These are phyloP conservation scores for Catharus minimus DNA, from an alignment of 2,113 vertebrate species.

Conservation along the genomic window DNA sequence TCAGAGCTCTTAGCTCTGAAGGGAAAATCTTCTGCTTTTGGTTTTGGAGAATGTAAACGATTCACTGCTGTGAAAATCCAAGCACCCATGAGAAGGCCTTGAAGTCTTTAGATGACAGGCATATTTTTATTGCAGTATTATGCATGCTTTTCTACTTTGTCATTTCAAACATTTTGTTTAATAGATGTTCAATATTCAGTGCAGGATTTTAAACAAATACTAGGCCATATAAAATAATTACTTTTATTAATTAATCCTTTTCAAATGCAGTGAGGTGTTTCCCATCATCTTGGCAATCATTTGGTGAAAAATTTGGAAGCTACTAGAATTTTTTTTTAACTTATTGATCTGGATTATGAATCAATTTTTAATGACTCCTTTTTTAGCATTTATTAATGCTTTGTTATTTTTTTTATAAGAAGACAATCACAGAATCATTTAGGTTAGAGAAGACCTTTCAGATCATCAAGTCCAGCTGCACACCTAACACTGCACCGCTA, in stretches of 20 bases:
- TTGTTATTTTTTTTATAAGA: not conserved
- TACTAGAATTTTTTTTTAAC: not conserved
- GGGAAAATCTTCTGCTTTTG: not conserved
- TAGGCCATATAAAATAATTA: not conserved
- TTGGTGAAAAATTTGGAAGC: not conserved
- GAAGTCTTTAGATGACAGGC: not conserved
- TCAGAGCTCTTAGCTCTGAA: rapidly evolving
- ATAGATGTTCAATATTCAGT: not conserved
- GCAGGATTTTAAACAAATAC: not conserved
- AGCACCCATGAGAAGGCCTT: not conserved
- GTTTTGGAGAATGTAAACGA: not conserved
- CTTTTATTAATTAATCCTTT: not conserved
- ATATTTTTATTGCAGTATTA: not conserved
- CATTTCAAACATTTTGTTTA: not conserved
- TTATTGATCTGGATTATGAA: not conserved
- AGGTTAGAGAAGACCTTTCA: not conserved
- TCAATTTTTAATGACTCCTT: not conserved
- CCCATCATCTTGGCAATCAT: not conserved
- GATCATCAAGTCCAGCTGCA: not conserved
- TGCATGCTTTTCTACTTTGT: not conserved
- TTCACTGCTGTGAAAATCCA: not conserved
- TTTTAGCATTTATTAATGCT: not conserved
- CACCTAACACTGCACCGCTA: not conserved
- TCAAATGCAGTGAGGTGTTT: not conserved
- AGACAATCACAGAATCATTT: not conserved